Conservation (phyloP, 2,113 vertebrate species). For the Proterorhinus semilunaris region DNA sequence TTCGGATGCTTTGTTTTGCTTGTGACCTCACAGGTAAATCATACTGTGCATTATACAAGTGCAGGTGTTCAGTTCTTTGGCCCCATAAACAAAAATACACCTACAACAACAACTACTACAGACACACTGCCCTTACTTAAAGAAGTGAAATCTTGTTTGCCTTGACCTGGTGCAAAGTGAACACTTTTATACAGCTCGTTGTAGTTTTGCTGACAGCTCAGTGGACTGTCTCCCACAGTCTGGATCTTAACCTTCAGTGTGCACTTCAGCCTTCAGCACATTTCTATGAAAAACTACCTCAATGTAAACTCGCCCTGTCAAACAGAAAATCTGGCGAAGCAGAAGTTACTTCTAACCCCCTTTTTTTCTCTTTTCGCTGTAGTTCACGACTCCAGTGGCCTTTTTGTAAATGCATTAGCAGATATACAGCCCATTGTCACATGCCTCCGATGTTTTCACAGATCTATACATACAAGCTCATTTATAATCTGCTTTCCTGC, state of each 20-base stretch:
- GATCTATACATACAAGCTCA: background rate
- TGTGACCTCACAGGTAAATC: background rate
- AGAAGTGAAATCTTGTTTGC: background rate
- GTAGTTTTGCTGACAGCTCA: too few species aligned
- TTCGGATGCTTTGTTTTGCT: background rate
- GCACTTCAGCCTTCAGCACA: background rate
- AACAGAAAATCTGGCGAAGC: background rate
- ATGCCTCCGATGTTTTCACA: background rate
- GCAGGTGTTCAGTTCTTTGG: background rate
- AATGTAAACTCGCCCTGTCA: background rate
- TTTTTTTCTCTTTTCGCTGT: background rate
- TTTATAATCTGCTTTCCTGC: conserved; percentile 45
- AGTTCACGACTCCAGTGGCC: background rate
- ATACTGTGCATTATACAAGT: background rate
- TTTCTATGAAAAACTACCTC: background rate
- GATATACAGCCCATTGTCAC: background rate
- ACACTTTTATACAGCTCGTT: too few species aligned
- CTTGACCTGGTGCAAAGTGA: too few species aligned
- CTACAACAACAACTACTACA: too few species aligned
- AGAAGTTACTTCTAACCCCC: background rate
- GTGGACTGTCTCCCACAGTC: background rate
- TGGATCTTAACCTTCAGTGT: background rate
- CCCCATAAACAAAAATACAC: background rate
- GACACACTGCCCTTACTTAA: background rate
- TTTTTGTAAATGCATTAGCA: background rate